These are phyloP conservation scores for Nannobrachium achirus DNA, from an alignment of 2,113 vertebrate genomes.

Conservation along the genomic window DNA sequence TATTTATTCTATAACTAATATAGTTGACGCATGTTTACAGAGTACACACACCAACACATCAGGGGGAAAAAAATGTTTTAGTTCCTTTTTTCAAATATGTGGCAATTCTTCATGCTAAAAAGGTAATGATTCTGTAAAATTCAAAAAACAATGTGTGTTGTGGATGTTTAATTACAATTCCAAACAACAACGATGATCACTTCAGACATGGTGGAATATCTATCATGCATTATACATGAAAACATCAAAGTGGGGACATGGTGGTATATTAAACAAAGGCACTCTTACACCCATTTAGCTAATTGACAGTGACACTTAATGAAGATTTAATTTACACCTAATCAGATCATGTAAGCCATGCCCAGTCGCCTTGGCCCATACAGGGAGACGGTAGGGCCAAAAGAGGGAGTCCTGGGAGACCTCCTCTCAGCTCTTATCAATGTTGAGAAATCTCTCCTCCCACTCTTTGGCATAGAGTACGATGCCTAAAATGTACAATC, in stretches of 20 bases:
- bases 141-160: slow-evolving; percentile 1
- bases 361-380: slow-evolving; percentile 69
- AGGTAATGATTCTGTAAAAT: not conserved
- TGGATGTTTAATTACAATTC: slow-evolving; percentile 23
- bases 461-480: slow-evolving; percentile 34
- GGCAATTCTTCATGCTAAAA: too few species aligned
- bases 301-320: slow-evolving; percentile 77
- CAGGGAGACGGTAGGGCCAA: slow-evolving; percentile 56
- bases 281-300: slow-evolving; percentile 40
- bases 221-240: slow-evolving; percentile 50
- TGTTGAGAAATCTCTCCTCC: slow-evolving; percentile 57
- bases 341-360: slow-evolving; percentile 82
- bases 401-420: slow-evolving; percentile 72
- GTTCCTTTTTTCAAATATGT: too few species aligned
- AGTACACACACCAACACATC: too few species aligned
- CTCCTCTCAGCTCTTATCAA: slow-evolving; percentile 74
- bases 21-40: too few species aligned
- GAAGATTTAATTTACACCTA: slow-evolving; percentile 85
- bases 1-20: too few species aligned
- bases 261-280: slow-evolving; percentile 62
- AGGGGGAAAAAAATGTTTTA: too few species aligned
- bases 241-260: slow-evolving; percentile 42
- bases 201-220: slow-evolving; percentile 34
- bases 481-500: too few species aligned
- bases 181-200: slow-evolving; percentile 42